Evolutionary conservation across 2,113 vertebrate genomes (phyloP).

Genomic region (Nibea albiflora): DNA sequence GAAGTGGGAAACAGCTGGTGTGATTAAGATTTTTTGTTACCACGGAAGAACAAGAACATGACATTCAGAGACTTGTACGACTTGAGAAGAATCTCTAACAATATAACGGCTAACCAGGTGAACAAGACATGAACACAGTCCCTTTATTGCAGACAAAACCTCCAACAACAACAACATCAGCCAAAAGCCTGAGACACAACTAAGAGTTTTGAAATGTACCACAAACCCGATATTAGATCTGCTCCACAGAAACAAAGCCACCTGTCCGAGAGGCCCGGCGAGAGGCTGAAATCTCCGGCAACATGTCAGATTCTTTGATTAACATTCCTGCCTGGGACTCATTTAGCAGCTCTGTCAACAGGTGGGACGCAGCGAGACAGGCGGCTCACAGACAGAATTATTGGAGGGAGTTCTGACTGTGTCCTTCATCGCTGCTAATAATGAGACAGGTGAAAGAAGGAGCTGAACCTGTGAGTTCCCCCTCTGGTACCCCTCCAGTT

Average conservation of each 20-base stretch:
- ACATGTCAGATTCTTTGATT: constrained; percentile 81
- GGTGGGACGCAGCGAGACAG: constrained; percentile 83
- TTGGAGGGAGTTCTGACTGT: constrained; percentile 84
- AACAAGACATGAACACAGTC: not conserved
- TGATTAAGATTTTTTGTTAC: not conserved
- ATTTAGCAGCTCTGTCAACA: constrained; percentile 85
- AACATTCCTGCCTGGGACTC: constrained; percentile 81
- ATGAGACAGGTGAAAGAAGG: constrained; percentile 84
- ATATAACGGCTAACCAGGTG: not conserved
- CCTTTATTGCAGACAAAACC: not conserved
- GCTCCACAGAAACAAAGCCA: constrained; percentile 75
- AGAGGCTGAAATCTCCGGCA: constrained; percentile 62
- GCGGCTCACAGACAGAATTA: constrained; percentile 74
- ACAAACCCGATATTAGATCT: constrained; percentile 65
- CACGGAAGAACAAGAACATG: too few relatives aligned
- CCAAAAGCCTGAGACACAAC: not conserved
- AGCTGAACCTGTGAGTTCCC: constrained; percentile 75
- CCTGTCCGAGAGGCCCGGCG: constrained; percentile 68
- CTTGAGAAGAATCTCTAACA: not conserved
- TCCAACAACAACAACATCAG: not conserved
- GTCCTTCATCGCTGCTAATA: constrained; percentile 86
- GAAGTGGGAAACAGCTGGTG: not conserved
- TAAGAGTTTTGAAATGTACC: not conserved
- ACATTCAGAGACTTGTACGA: too few relatives aligned
- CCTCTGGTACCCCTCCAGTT: constrained; percentile 71